A percentile compares a stretch with the other conserved stretches of the same genome.
Evolutionary conservation across 64 coral and sea anemone species (phyloP).

Genomic region (Montipora efflorescens): DNA sequence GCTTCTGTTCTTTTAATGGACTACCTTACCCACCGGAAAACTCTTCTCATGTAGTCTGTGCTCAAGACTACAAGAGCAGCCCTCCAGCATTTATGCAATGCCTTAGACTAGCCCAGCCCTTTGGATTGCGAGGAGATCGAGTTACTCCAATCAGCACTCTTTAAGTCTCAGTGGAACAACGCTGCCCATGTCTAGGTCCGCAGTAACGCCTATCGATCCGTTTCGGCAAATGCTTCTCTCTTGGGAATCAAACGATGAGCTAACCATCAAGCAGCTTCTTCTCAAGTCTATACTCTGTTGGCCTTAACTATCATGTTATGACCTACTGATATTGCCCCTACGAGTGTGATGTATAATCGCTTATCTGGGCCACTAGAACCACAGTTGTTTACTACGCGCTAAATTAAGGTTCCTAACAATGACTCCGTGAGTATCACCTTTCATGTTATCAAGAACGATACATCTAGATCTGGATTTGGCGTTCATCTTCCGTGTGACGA

Average conservation of each 20-base stretch:
- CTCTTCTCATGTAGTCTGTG: not conserved
- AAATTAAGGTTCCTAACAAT: not conserved
- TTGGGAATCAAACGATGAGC: not conserved
- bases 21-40: not conserved
- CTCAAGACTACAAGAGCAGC: no score
- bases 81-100: no score
- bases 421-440: not conserved
- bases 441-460: not conserved
- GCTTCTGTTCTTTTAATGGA: not conserved
- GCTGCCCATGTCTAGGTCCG: not conserved
- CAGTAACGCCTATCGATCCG: not conserved
- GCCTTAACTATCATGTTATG: not conserved
- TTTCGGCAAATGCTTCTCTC: conserved; percentile 3
- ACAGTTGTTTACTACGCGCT: not conserved
- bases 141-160: not conserved
- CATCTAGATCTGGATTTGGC: not conserved
- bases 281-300: not conserved
- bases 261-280: not conserved
- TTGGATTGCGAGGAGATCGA: not conserved
- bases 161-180: not conserved
- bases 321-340: not conserved
- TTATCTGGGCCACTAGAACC: no score
- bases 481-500: no score
- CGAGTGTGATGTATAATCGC: no score
- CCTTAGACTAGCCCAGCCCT: not conserved